Evolutionary conservation across 2,888 invertebrate species (phyloP).

Genomic region (Campaea margaritaria): DNA sequence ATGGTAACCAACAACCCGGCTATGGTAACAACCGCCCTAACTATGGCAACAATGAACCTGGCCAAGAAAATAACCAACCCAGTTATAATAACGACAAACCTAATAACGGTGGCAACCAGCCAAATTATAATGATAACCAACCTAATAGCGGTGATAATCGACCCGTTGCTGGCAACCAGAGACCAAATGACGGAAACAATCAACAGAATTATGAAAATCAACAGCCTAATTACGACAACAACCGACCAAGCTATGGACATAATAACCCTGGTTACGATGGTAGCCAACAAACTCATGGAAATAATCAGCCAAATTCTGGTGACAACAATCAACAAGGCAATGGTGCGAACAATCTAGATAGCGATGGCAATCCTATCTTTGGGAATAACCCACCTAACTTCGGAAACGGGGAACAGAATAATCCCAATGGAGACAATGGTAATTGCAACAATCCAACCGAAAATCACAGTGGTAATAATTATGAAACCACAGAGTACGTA

Average conservation of each 20-base stretch:
- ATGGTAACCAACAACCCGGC: slow-evolving; percentile 21
- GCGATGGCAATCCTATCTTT: slow-evolving; percentile 4
- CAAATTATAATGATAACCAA: slow-evolving; percentile 11
- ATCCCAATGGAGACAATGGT: slow-evolving; percentile 31
- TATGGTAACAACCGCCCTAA: slow-evolving; percentile 20
- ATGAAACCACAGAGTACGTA: slow-evolving; percentile 18
- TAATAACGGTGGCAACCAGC: neutral
- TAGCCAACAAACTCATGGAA: slow-evolving; percentile 29
- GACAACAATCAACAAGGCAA: slow-evolving; percentile 11
- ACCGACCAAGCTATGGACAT: slow-evolving; percentile 17
- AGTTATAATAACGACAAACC: slow-evolving; percentile 21
- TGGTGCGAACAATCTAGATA: slow-evolving; percentile 12
- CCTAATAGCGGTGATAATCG: slow-evolving; percentile 28
- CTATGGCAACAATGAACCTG: slow-evolving; percentile 26
- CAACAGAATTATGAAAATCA: slow-evolving; percentile 26
- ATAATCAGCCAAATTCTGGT: slow-evolving; percentile 9
- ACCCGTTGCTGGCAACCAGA: slow-evolving; percentile 18
- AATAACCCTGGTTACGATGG: slow-evolving; percentile 19
- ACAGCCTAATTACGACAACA: slow-evolving; percentile 2
- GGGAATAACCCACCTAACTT: slow-evolving; percentile 13
- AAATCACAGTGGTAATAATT: slow-evolving; percentile 11
- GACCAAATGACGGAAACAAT: slow-evolving; percentile 28
- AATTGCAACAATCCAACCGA: slow-evolving; percentile 25
- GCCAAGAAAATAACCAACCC: slow-evolving; percentile 30
- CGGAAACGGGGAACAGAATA: slow-evolving; percentile 22